A percentile compares a stretch with the other conserved stretches of the same genome.
Evolutionary conservation across 2,113 vertebrate genomes (phyloP).

Genomic region (Pycnonotus jocosus): DNA sequence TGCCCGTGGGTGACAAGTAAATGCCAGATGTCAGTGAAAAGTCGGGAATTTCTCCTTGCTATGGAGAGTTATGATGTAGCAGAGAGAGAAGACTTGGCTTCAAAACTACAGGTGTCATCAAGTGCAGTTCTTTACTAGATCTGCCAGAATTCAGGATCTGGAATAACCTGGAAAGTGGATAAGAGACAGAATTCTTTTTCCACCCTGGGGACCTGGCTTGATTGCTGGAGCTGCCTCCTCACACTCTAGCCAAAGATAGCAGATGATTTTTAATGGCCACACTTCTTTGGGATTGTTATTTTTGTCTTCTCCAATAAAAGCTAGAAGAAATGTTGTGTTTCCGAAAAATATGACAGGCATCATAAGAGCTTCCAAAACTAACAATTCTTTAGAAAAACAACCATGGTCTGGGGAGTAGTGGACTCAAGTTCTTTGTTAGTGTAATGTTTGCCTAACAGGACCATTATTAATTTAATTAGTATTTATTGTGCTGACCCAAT

Average conservation of each 20-base stretch:
- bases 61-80: not conserved
- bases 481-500: not conserved
- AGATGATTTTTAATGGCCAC: constrained; percentile 3
- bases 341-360: not conserved
- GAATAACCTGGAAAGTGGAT: not conserved
- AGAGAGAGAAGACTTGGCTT: not conserved
- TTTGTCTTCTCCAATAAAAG: not conserved
- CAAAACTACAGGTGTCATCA: not conserved
- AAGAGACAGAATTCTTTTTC: not conserved
- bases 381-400: not conserved
- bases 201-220: not conserved
- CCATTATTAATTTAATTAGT: not conserved
- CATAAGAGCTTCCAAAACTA: not conserved
- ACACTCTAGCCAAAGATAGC: not conserved
- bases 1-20: not conserved
- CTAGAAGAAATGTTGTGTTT: not conserved
- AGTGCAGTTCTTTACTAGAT: not conserved
- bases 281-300: not conserved
- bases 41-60: not conserved
- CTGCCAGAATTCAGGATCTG: not conserved
- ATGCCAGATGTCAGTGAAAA: not conserved
- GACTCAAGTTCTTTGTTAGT: not conserved
- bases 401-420: not conserved
- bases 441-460: not conserved
- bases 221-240: not conserved